Conservation (phyloP, 2,113 vertebrate genomes). For the Syngnathoides biaculeatus region DNA sequence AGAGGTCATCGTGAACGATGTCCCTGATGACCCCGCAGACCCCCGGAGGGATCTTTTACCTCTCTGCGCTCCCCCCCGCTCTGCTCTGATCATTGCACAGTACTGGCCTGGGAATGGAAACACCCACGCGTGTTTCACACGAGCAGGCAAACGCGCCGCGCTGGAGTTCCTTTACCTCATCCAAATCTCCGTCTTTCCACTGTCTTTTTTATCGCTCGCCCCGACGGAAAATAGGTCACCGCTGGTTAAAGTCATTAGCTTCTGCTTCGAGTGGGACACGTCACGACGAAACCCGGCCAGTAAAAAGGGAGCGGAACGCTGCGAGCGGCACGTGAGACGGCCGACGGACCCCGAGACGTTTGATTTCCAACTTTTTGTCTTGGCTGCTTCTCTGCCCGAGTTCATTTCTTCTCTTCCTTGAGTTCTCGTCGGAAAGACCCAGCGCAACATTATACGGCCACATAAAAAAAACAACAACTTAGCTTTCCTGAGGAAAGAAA, state of each 20-base stretch:
- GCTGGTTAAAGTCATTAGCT: slow-evolving; percentile 48
- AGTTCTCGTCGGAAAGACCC: not conserved
- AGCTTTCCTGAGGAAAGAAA: no score
- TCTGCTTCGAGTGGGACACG: slow-evolving; percentile 25
- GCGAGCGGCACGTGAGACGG: slow-evolving; percentile 51
- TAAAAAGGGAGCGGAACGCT: slow-evolving; percentile 66
- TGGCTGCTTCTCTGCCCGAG: slow-evolving; percentile 53
- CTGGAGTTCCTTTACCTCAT: slow-evolving; percentile 43
- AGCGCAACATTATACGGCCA: not conserved
- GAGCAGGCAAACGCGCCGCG: not conserved
- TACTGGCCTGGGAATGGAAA: slow-evolving; percentile 24
- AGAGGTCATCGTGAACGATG: no score
- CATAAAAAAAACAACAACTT: not conserved
- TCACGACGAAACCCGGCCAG: slow-evolving; percentile 52
- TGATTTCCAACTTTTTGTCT: slow-evolving; percentile 60
- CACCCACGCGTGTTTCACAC: slow-evolving; percentile 3
- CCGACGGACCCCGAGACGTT: slow-evolving; percentile 64
- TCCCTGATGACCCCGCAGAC: no score
- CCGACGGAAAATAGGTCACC: slow-evolving; percentile 56
- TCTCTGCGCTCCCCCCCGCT: slow-evolving; percentile 28
- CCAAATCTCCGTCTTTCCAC: slow-evolving; percentile 44
- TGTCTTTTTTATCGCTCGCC: slow-evolving; percentile 37
- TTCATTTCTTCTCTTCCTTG: slow-evolving; percentile 44
- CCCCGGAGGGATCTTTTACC: slow-evolving; percentile 12
- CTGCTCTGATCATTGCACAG: slow-evolving; percentile 25